Base-by-base conservation (phyloP, 2,797 vertebrate species). In the Parambassis ranga region DNA sequence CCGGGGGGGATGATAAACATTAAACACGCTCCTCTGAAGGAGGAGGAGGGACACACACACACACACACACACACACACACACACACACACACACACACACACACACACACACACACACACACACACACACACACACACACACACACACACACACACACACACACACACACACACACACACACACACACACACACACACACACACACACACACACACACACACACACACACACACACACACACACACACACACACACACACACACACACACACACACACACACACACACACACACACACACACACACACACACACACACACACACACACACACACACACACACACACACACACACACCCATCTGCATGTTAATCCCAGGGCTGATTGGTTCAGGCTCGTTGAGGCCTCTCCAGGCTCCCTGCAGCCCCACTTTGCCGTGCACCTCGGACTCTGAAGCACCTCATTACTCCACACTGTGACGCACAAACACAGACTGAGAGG, bases 381-480 rank as follows among this genome's bases (percentile, higher is more conserved):
- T 71, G 83, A 80, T 84, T 85, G 81, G 75, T 57, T 71, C 10
- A 13, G 44, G 53, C 64, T 76, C 6, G 6, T 67, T 6, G 56
- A 83, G 59, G 58, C 71, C 81, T 69, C 85, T 86, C 50, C 53
- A 85, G 55, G 11, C 56, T 53, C 35, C 51, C 43, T 27, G 44
- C 57, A 64, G 57, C 53, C 23, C 60, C 69, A 48, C 80, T 77
- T 62, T 32, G 26, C 60, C 36, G 35, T 15, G 49, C 41, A 37
- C 50, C 57, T 59, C 61, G 18, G 50, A 39, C 20, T 67, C 60
- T 85, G 52, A 77, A 87, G 81, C 56, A 76, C 52, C 71, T 87
- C 76, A 78, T 84, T 58, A 83, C 46, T 39, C 9, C 49, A 27
- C 33, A 51, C 32, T 38, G 63, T 76, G 61, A 81, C 53, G 68